Base-by-base conservation (phyloP, 2,113 vertebrate species). In the Trochalopteron elliotii region DNA sequence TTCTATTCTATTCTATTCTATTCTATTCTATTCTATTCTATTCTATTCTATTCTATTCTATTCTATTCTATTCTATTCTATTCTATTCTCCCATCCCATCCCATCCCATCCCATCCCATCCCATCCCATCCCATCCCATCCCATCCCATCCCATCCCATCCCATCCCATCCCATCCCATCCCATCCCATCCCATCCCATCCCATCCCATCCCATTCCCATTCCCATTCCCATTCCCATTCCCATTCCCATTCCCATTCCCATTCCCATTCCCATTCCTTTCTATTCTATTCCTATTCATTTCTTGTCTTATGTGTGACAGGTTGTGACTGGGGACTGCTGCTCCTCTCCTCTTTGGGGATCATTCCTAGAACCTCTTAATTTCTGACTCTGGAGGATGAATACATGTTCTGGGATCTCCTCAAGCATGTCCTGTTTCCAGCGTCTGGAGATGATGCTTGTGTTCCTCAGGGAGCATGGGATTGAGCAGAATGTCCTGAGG, bases 241-340 rank as follows among this genome's bases (percentile, higher is more conserved):
- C 37, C 10, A 39, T 39, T 39, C 37, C 37, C 10, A 39, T 39
- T 39, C 37, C 37, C 10, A 39, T 39, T 39, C 37, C 37, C 10
- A 39, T 39, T 22, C 7, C 61, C 5, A 22, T 30, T 30, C 56
- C 35, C 22, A 11, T 20, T 15, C 72, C 7, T 5, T 19, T 7
- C 55, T 5, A 22, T 24, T 24, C 33, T 4, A 28, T 40, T 15
- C 30, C 17, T 44, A 44, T 44, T 44, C 15, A 19, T 53, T 60
- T 35, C 35, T 4, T 88, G 30, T 64, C 0, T 0, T 20, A 11
- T 4, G 5, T 0, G 5, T 55, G 22, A 63, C 21, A 65, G 15
- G 27, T 56, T 21, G 23, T 42, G 24, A 6, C 15, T 16, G 55
- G 15, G 23, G 13, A 5, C 3, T 42, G 12, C 49, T 52, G 15